These are phyloP conservation scores for Allacma fusca DNA, from an alignment of 2,888 invertebrate species.

Conservation along the genomic window DNA sequence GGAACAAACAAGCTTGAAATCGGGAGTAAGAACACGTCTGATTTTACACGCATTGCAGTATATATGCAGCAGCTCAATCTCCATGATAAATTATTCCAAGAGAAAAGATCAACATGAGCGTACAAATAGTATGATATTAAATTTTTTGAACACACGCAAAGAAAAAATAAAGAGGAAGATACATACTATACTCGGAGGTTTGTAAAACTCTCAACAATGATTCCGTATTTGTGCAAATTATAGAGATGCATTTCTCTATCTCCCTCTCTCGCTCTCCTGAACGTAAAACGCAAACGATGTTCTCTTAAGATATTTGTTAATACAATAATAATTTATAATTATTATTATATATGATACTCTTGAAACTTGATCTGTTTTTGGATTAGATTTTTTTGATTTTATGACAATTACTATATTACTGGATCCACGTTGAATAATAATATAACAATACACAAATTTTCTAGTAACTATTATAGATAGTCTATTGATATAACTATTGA, in stretches of 20 bases:
- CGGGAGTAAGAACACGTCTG: not conserved
- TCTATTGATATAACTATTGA: conserved; percentile 16
- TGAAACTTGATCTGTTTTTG: conserved; percentile 4
- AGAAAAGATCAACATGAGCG: conserved; percentile 41
- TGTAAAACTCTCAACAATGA: not conserved
- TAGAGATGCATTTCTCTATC: conserved; percentile 14
- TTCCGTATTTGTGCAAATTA: conserved; percentile 5
- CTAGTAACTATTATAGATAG: not conserved
- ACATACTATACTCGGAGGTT: conserved; percentile 5
- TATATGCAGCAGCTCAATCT: conserved; percentile 36
- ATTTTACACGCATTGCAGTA: conserved; percentile 35
- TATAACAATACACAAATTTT: conserved; percentile 23
- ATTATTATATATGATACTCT: not conserved
- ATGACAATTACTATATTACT: conserved; percentile 25
- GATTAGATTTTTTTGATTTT: conserved; percentile 11
- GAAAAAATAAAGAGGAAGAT: not conserved
- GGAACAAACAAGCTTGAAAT: conserved; percentile 35
- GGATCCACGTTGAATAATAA: conserved; percentile 16
- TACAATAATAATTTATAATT: not conserved
- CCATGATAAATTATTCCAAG: conserved; percentile 37
- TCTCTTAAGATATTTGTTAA: conserved; percentile 5
- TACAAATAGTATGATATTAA: conserved; percentile 28
- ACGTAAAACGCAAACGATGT: not conserved
- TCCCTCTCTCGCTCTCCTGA: not conserved
- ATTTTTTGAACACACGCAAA: conserved; percentile 22